phyloP scores from a whole-genome alignment of 2,113 vertebrate genomes.

The Cyphotilapia sp. region DNA sequence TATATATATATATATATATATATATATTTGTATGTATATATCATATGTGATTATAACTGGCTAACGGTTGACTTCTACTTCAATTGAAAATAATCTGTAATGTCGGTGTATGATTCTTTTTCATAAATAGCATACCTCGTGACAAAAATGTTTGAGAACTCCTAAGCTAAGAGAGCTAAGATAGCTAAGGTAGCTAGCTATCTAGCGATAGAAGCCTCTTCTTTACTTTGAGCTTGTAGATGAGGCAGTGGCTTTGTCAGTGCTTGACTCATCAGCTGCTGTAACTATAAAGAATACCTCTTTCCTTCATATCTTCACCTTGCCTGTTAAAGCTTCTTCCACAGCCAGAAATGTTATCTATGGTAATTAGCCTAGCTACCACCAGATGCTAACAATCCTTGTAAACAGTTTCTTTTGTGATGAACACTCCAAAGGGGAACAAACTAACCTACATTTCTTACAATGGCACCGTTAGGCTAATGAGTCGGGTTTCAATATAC shows the following conservation, averaged over 20 bases:
- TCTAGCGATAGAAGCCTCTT: background rate
- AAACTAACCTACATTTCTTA: background rate
- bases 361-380: background rate
- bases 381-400: background rate
- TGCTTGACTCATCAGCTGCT: background rate
- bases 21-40: background rate
- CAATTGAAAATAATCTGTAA: background rate
- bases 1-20: no score
- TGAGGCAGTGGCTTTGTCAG: background rate
- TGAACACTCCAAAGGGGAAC: background rate
- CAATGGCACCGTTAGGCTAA: background rate
- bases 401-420: background rate
- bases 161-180: background rate
- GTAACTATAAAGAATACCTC: background rate
- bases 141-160: background rate
- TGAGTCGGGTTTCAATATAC: background rate
- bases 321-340: background rate
- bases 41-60: background rate
- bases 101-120: background rate
- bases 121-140: background rate
- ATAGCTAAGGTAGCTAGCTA: background rate
- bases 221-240: background rate
- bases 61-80: background rate
- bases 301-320: background rate
- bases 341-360: background rate